Evolutionary conservation across 2,888 invertebrate genomes (phyloP).

Genomic region (Plagiodera versicolora): DNA sequence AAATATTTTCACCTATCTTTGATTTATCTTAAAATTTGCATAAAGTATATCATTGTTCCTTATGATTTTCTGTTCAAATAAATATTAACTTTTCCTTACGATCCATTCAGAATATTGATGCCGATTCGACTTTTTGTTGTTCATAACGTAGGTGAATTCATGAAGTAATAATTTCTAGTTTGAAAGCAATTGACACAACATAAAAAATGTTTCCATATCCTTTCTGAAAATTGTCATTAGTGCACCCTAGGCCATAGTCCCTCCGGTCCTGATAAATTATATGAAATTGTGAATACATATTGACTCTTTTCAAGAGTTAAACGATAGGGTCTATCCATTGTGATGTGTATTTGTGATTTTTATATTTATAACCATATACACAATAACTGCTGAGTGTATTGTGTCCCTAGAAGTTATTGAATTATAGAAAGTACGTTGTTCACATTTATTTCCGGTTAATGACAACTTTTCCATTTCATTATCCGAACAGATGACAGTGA

Average conservation of each 20-base stretch:
- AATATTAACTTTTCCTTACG: too few species aligned
- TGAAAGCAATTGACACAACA: too few species aligned
- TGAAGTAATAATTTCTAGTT: too few species aligned
- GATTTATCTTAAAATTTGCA: too few species aligned
- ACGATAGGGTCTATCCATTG: slow-evolving; percentile 49
- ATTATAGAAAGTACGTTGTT: background rate
- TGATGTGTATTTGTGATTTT: background rate
- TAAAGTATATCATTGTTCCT: too few species aligned
- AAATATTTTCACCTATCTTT: too few species aligned
- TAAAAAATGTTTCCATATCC: background rate
- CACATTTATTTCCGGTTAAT: background rate
- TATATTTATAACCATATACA: background rate
- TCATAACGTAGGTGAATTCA: too few species aligned
- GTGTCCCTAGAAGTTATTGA: background rate
- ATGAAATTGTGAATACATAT: slow-evolving; percentile 49
- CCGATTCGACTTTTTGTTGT: too few species aligned
- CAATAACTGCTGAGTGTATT: background rate
- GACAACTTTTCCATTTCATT: background rate
- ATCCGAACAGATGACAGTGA: background rate
- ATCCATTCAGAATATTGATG: too few species aligned
- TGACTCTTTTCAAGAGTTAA: slow-evolving; percentile 53
- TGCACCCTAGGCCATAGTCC: slow-evolving; percentile 9
- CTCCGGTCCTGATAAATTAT: slow-evolving; percentile 39
- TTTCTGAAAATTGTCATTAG: background rate
- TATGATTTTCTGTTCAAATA: too few species aligned